Conservation (phyloP, 2,113 vertebrate genomes). For the Lates calcarifer region DNA sequence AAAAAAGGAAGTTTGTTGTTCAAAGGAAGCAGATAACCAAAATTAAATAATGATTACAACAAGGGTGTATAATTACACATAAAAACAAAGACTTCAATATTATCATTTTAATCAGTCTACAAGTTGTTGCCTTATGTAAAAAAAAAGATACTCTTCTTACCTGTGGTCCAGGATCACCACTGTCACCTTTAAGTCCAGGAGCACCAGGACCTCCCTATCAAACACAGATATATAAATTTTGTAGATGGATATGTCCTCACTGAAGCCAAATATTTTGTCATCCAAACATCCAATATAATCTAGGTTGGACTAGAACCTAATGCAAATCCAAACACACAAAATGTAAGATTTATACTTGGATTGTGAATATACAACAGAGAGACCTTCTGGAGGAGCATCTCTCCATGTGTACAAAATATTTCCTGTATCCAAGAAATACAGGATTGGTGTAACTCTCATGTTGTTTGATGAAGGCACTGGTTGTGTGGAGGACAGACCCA, state of each 20-base stretch:
- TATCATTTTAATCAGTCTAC: neutral
- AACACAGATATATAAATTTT: slow-evolving; percentile 39
- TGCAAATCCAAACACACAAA: slow-evolving; percentile 25
- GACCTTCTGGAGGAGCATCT: neutral
- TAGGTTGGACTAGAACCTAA: neutral
- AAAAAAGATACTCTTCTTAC: slow-evolving; percentile 74
- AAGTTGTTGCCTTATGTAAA: neutral
- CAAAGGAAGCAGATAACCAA: neutral
- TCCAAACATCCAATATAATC: neutral
- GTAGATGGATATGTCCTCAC: slow-evolving; percentile 4
- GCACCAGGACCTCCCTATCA: slow-evolving; percentile 91
- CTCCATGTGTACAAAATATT: neutral
- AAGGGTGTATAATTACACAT: neutral
- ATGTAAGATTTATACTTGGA: slow-evolving; percentile 22
- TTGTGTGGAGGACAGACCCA: neutral
- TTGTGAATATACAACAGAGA: slow-evolving; percentile 1
- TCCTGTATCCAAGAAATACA: neutral
- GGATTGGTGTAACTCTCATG: neutral
- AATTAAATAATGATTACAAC: neutral
- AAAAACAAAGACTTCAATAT: neutral
- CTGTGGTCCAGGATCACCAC: slow-evolving; percentile 93
- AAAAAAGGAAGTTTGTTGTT: neutral
- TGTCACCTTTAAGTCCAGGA: slow-evolving; percentile 93
- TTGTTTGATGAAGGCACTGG: neutral
- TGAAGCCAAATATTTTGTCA: slow-evolving; percentile 6